These are phyloP conservation scores for Cherax destructor DNA, from an alignment of 1,140 invertebrate species.

Conservation along the genomic window DNA sequence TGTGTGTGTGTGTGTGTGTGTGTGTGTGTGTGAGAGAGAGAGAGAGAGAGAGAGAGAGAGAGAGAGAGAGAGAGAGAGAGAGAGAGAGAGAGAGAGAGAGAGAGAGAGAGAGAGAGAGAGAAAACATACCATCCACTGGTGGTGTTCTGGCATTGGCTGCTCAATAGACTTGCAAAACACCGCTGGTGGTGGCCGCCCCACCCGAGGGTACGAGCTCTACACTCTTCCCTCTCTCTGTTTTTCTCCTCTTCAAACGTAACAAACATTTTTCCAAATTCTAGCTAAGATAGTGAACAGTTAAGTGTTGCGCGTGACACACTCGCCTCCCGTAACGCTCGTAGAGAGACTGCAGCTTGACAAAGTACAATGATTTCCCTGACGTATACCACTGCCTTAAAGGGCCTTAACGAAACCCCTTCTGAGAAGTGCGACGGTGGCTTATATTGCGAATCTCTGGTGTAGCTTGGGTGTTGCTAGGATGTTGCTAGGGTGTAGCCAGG, in stretches of 20 bases:
- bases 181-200: not conserved
- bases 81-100: too few relatives aligned
- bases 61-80: too few relatives aligned
- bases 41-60: too few relatives aligned
- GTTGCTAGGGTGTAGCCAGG: not conserved
- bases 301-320: not conserved
- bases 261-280: not conserved
- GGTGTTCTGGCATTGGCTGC: not conserved
- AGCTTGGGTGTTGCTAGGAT: not conserved
- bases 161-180: not conserved
- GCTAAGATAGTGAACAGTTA: not conserved
- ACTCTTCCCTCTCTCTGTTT: too few relatives aligned
- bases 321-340: not conserved
- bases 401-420: not conserved
- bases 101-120: too few relatives aligned
- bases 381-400: not conserved
- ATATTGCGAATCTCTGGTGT: not conserved
- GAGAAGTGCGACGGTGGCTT: not conserved
- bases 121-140: too few relatives aligned
- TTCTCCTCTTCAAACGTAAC: not conserved
- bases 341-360: not conserved
- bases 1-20: too few relatives aligned
- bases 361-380: not conserved
- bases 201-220: not conserved
- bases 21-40: too few relatives aligned